Evolutionary conservation across 2,888 invertebrate species (phyloP), one percentile per base, ranked within the genome.

Genomic region (Parasteatoda lunata): DNA sequence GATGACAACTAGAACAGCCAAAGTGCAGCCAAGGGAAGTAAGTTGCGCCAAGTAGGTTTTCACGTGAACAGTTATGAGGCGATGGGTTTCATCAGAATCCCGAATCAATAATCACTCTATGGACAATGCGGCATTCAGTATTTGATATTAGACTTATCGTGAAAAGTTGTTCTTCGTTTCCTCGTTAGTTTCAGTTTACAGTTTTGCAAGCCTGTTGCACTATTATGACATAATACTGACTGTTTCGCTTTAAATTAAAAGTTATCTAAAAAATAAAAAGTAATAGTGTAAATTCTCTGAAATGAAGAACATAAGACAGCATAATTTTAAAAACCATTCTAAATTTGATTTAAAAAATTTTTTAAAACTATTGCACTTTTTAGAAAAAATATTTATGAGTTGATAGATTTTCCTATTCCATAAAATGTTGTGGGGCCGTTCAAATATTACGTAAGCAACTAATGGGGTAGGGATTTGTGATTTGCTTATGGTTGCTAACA

Each of bases 11-110:
- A 13, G 9, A 13, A 9, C 66, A 68, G 80, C 65, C 72, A 66
- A 72, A 73, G 15, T 52, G 30, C 11, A n/a, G 80, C 80, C 80
- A 80, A 80, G 66, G 15, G 52, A n/a, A 65, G 47, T 51, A 47
- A 66, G 15, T 47, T n/a, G 52, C 72, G 80, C 80, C 79, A 79
- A 79, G 30, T 48, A 71, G 48, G n/a, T 59, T 59, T 59, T 59
- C 59, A 59, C 59, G 59, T 59, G 59, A 59, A 59, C n/a, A 13
- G 59, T 59, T 59, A 59, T 9, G 59, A 9, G 59, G 59, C 59
- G 59, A 59, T n/a, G 59, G 30, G 59, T 59, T 59, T 59, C 59
- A 59, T 59, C 59, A 59, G 11, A 59, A 59, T 59, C 59, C 59
- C 9, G 11, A 59, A 59, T 59, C 59, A 59, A 59, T 59, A 59